phyloP scores from a whole-genome alignment of 2,888 invertebrate species.

The Apotomis capreana region DNA sequence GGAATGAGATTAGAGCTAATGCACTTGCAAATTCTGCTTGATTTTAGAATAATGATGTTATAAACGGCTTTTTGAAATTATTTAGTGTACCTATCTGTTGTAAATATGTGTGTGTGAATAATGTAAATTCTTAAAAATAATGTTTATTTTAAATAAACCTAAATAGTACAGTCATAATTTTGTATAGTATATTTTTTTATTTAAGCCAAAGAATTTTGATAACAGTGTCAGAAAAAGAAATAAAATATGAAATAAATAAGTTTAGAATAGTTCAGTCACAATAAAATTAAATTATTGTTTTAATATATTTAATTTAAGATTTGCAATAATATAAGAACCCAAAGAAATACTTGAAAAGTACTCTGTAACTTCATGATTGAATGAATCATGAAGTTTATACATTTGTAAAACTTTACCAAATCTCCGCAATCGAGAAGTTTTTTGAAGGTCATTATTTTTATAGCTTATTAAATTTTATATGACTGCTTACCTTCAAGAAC shows the following conservation, averaged over 20 bases:
- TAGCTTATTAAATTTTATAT: too few species aligned
- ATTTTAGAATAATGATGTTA: too few species aligned
- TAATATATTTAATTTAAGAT: neutral
- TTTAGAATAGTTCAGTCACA: neutral
- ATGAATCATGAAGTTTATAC: too few species aligned
- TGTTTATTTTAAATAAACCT: constrained; percentile 6
- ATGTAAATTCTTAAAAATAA: constrained; percentile 19
- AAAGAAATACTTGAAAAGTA: constrained; percentile 3
- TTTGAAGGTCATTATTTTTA: too few species aligned
- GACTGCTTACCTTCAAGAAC: too few species aligned
- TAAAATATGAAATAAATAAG: neutral
- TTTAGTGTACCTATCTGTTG: neutral
- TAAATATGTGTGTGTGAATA: constrained; percentile 1
- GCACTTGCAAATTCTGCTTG: too few species aligned
- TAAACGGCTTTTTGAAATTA: too few species aligned
- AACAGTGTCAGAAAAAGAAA: neutral
- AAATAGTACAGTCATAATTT: neutral
- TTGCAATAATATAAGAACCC: neutral
- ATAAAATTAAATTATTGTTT: neutral
- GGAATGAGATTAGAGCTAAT: too few species aligned
- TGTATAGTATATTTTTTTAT: neutral
- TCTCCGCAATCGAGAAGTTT: too few species aligned
- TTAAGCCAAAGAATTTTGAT: neutral
- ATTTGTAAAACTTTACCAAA: too few species aligned
- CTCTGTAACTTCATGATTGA: too few species aligned